Percentiles rank a stretch among this genome's conserved stretches.
These are phyloP conservation scores for Trochalopteron elliotii DNA, from an alignment of 2,113 vertebrate species.

Conservation along the genomic window DNA sequence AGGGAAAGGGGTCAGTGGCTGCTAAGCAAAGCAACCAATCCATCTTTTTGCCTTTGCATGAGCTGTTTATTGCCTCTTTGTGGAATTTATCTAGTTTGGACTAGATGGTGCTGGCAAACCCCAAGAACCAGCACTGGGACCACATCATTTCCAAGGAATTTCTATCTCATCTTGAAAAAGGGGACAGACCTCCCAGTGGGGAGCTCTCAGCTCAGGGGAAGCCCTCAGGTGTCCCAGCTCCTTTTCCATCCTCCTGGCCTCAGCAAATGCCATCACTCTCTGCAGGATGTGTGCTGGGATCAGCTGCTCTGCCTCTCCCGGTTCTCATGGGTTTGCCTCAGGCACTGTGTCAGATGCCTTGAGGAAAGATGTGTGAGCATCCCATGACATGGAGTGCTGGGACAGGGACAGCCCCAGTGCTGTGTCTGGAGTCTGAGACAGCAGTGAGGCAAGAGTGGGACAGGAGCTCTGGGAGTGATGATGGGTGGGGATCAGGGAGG, in stretches of 20 bases:
- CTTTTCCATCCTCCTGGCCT: background rate
- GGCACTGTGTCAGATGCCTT: background rate
- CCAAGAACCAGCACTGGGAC: background rate
- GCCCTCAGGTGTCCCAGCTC: background rate
- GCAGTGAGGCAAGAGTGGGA: background rate
- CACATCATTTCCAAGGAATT: background rate
- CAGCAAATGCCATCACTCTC: background rate
- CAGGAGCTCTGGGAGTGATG: fast-evolving
- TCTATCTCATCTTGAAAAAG: background rate
- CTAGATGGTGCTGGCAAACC: background rate
- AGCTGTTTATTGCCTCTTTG: background rate
- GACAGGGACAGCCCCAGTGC: background rate
- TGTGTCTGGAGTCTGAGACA: fast-evolving
- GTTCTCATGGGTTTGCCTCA: background rate
- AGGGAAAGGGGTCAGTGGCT: background rate
- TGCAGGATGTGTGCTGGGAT: background rate
- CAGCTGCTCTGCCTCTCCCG: fast-evolving
- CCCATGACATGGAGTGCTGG: background rate
- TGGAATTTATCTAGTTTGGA: background rate
- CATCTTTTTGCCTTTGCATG: background rate
- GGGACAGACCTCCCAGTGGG: background rate
- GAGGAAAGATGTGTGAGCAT: background rate
- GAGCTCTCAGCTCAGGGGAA: background rate
- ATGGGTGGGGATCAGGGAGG: background rate
- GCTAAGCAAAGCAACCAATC: background rate